These are phyloP conservation scores for Allygus modestus DNA, from an alignment of 2,888 invertebrate species.

Conservation along the genomic window DNA sequence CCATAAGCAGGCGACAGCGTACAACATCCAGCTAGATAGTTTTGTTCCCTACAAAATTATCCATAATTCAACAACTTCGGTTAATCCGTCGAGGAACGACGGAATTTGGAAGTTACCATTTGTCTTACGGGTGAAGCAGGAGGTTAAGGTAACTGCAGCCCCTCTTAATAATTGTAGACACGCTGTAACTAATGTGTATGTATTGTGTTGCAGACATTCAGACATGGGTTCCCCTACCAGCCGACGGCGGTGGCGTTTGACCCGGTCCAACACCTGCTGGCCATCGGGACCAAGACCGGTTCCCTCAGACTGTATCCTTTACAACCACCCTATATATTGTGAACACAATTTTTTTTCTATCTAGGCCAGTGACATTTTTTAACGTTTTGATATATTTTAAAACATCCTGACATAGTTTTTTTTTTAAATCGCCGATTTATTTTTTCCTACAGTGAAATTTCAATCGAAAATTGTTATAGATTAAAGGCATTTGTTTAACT, in stretches of 20 bases:
- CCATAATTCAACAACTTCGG: too few species aligned
- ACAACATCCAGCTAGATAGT: background rate
- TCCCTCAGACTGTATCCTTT: slow-evolving; percentile 98
- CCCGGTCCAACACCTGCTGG: slow-evolving; percentile 97
- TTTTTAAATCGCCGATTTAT: too few species aligned
- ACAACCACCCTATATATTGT: slow-evolving; percentile 68
- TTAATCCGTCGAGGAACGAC: too few species aligned
- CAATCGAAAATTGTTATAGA: too few species aligned
- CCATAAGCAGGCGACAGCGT: background rate
- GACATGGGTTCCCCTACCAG: slow-evolving; percentile 99
- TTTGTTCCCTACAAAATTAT: too few species aligned
- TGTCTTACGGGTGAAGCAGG: too few species aligned
- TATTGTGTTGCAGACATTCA: slow-evolving; percentile 87
- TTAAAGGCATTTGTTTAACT: too few species aligned
- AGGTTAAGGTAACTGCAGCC: too few species aligned
- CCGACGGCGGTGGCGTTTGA: slow-evolving; percentile 99
- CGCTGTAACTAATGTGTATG: background rate
- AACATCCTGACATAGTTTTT: background rate
- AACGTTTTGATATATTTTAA: background rate
- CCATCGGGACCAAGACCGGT: slow-evolving; percentile 97
- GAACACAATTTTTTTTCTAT: slow-evolving; percentile 58
- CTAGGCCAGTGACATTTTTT: too few species aligned
- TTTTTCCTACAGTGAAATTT: too few species aligned
- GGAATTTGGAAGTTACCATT: too few species aligned
- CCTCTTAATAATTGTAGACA: too few species aligned